Percentiles rank a stretch among this genome's conserved stretches.
Evolutionary conservation across 2,888 invertebrate genomes (phyloP).

Genomic region (Epinotia demarniana): DNA sequence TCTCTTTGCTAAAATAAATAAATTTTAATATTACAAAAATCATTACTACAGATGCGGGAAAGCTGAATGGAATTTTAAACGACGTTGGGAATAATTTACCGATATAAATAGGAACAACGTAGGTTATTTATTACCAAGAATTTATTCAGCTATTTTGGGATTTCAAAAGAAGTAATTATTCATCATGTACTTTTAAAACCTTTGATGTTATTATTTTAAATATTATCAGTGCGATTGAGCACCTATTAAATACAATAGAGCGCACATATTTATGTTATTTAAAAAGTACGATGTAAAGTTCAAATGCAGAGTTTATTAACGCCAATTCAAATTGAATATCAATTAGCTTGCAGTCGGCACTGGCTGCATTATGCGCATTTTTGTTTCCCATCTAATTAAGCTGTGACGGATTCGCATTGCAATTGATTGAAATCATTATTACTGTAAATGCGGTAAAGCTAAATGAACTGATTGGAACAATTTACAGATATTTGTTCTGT

Average conservation of each 20-base stretch:
- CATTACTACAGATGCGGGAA: no score
- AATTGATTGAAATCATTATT: conserved; percentile 6
- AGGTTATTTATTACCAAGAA: no score
- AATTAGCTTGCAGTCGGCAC: conserved; percentile 6
- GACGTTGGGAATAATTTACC: no score
- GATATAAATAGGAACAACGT: no score
- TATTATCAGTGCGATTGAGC: no score
- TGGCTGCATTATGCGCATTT: conserved; percentile 17
- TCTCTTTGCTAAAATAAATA: neutral
- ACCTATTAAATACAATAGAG: no score
- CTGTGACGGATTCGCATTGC: neutral
- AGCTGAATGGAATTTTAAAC: no score
- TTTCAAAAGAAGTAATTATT: neutral
- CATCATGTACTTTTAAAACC: no score
- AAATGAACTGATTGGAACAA: neutral
- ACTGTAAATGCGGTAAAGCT: neutral
- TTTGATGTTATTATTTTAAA: no score
- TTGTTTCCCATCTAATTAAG: neutral
- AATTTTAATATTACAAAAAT: neutral
- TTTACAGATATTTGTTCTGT: neutral
- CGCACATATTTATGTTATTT: no score
- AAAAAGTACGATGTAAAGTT: neutral
- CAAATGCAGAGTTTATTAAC: conserved; percentile 9
- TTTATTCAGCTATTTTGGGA: neutral
- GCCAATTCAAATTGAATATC: conserved; percentile 20